These are phyloP conservation scores for Himalopsyche kuldschensis DNA, from an alignment of 2,888 invertebrate genomes.

Conservation along the genomic window DNA sequence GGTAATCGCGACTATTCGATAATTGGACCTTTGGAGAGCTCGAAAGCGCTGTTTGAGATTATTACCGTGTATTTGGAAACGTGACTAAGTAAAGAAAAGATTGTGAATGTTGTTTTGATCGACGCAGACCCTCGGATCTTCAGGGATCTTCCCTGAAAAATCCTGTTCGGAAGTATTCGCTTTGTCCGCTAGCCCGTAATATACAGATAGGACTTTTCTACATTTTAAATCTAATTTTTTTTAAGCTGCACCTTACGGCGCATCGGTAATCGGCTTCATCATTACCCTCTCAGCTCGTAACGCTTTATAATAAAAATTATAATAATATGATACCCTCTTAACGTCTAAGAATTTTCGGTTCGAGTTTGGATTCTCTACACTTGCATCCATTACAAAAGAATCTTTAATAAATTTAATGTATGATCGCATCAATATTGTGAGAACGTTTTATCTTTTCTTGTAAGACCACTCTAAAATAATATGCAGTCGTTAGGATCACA, in stretches of 20 bases:
- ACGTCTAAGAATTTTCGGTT: not conserved
- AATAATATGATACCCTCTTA: not conserved
- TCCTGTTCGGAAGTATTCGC: not conserved
- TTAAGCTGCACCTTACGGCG: not conserved
- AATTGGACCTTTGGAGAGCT: not conserved
- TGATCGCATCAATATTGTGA: not conserved
- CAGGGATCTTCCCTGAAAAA: not conserved
- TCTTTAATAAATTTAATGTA: not conserved
- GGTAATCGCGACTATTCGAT: conserved; percentile 14
- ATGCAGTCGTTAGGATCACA: not conserved
- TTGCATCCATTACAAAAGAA: not conserved
- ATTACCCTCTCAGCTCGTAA: not conserved
- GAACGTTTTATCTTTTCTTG: not conserved
- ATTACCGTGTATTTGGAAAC: not conserved
- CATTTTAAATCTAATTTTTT: not conserved
- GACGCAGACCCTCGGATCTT: not conserved
- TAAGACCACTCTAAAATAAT: not conserved
- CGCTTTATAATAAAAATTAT: not conserved
- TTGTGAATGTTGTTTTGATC: not conserved
- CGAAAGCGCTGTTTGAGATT: not conserved
- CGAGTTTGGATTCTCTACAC: not conserved
- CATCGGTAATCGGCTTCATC: not conserved
- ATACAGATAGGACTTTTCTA: conserved; percentile 15
- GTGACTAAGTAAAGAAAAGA: not conserved
- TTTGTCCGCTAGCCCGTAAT: conserved; percentile 10